Percentiles rank a stretch among this genome's conserved stretches.
phyloP scores from a whole-genome alignment of 1,140 invertebrate species.

The Agrilus planipennis region DNA sequence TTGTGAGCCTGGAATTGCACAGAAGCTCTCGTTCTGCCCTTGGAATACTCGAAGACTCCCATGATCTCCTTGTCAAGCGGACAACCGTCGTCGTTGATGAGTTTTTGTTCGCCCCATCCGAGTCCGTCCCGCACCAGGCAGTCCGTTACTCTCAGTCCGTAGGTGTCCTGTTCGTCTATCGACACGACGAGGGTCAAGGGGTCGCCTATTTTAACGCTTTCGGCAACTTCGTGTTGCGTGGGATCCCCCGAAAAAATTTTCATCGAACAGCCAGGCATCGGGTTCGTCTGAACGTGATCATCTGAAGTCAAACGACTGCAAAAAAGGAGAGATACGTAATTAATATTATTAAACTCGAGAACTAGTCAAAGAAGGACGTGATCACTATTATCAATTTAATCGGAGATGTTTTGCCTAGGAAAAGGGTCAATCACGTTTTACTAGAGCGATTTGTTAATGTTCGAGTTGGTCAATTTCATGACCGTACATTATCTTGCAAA shows the following conservation, averaged over 20 bases:
- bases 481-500: no score
- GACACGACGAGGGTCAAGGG: conserved; percentile 70
- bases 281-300: conserved; percentile 19
- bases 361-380: no score
- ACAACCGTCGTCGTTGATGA: conserved; percentile 79
- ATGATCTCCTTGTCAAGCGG: conserved; percentile 85
- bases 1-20: conserved; percentile 89
- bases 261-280: conserved; percentile 77
- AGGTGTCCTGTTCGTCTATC: conserved; percentile 66
- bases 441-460: no score
- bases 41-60: conserved; percentile 73
- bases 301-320: conserved; percentile 21
- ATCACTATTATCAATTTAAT: no score
- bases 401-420: no score
- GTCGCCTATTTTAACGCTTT: conserved; percentile 87
- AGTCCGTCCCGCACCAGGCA: conserved; percentile 86
- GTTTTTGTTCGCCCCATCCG: conserved; percentile 81
- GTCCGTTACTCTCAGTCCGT: conserved; percentile 75
- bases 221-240: conserved; percentile 57
- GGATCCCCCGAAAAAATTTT: conserved; percentile 81
- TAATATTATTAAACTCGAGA: no score
- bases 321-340: conserved; percentile 7
- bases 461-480: no score
- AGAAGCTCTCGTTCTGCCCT: conserved; percentile 60
- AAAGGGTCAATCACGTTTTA: no score